Base-by-base conservation (phyloP, 1,140 invertebrate species). In the Zaprionus ornatus region DNA sequence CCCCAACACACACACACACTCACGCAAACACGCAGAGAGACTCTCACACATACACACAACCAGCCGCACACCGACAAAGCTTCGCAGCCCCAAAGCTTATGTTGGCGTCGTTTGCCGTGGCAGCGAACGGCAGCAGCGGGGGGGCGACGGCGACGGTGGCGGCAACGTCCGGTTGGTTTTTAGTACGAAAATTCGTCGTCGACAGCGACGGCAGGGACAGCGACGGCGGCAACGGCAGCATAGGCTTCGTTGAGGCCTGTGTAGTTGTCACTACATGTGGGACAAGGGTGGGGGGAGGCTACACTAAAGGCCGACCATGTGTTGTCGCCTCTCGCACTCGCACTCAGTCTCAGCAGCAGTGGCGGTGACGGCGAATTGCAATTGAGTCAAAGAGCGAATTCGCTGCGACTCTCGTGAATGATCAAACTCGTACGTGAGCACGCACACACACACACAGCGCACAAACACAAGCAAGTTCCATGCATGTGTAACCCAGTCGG, bases 91-190 rank as follows among this genome's bases (percentile, higher is more conserved):
- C 71, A 74, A 77, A 77, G 77, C 79, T 80, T 74, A 78, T 79
- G 72, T 71, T 79, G 71, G 76, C 71, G 69, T 77, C 74, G 69
- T 19, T 65, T 42, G 75, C 68, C 35, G 52, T 57, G 25, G 37
- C 37, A 35, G 50, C 29, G 21, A 35, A 45, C 27, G n/a, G n/a
- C 27, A 29, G 62, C 50, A 62, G 54, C 40, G 21, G 17, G 54
- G 32, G n/a, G 66, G 62, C 17, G 37, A 72, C 52, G 60, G 63
- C 71, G 75, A 60, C 63, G 82, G 56, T 67, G 63, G 79, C 85
- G 76, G 79, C 77, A 84, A 90, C 85, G 85, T 90, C 85, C 85
- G 85, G 85, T 90, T 90, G 86, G 85, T 90, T 90, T 90, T 90
- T 90, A 84, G 86, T 86, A 82, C 68, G 67, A 82, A 85, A 82